These are phyloP conservation scores for Pterophyllum scalare DNA, from an alignment of 2,113 vertebrate species.

Conservation along the genomic window DNA sequence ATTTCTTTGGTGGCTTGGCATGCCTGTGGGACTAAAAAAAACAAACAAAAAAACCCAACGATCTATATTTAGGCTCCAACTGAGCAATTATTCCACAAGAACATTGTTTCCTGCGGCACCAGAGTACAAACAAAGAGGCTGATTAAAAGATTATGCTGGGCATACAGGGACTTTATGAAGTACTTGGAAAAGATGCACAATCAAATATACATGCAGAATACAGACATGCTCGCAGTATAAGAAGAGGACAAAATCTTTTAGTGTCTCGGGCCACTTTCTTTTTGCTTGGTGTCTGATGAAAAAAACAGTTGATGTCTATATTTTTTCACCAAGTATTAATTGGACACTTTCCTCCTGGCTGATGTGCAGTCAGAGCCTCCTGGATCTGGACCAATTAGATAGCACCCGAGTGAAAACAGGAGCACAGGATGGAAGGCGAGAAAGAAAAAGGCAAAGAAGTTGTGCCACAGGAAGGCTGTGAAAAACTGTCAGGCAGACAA, in stretches of 20 bases:
- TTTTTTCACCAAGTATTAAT: slow-evolving; percentile 63
- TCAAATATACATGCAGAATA: slow-evolving; percentile 1
- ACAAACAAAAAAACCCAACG: slow-evolving; percentile 38
- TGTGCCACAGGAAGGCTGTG: neutral
- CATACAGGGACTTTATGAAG: slow-evolving; percentile 49
- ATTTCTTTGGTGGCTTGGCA: slow-evolving; percentile 48
- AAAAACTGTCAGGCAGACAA: slow-evolving; percentile 36
- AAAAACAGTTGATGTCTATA: slow-evolving; percentile 48
- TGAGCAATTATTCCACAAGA: slow-evolving; percentile 70
- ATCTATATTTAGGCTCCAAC: slow-evolving; percentile 64
- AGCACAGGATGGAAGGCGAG: slow-evolving; percentile 25
- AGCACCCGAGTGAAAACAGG: slow-evolving; percentile 59
- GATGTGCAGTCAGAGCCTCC: slow-evolving; percentile 66
- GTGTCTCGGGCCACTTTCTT: slow-evolving; percentile 10
- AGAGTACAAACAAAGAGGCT: slow-evolving; percentile 50
- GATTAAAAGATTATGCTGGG: slow-evolving; percentile 71
- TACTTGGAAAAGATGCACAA: slow-evolving; percentile 16
- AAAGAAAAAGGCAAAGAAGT: slow-evolving; percentile 20
- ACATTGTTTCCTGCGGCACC: slow-evolving; percentile 62
- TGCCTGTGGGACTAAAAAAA: slow-evolving; percentile 35
- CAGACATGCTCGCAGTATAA: slow-evolving; percentile 13
- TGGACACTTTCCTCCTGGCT: slow-evolving; percentile 65
- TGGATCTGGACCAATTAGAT: slow-evolving; percentile 75
- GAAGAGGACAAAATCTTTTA: slow-evolving; percentile 27
- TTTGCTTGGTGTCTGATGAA: slow-evolving; percentile 43